Evolutionary conservation across 2,113 vertebrate species (phyloP).

Genomic region (Donacobius atricapilla): DNA sequence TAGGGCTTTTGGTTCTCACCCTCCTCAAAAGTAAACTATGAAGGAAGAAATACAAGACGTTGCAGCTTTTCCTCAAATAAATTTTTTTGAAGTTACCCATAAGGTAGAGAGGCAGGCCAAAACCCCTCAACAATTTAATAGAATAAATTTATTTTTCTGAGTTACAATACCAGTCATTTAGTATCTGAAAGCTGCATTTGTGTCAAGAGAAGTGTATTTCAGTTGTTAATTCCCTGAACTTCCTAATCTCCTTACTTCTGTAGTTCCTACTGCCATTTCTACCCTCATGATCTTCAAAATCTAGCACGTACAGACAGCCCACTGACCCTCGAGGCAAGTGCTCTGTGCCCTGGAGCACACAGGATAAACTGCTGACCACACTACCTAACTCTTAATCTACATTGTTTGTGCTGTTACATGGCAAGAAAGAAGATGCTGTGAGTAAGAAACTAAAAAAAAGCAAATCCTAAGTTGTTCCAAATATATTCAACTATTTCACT

Average conservation of each 20-base stretch:
- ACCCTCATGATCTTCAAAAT: background rate
- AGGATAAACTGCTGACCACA: background rate
- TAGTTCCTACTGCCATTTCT: background rate
- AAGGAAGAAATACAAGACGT: background rate
- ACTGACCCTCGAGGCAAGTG: background rate
- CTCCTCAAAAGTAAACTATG: background rate
- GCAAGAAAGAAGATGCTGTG: accelerated
- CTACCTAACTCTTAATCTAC: accelerated
- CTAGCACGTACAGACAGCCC: background rate
- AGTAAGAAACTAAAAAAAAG: background rate
- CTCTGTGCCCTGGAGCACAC: background rate
- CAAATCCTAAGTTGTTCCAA: background rate
- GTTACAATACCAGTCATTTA: background rate
- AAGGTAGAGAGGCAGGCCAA: background rate
- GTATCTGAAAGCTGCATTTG: background rate
- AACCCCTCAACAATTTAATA: accelerated
- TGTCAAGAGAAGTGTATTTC: background rate
- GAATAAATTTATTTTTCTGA: background rate
- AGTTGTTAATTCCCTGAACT: conserved; percentile 23
- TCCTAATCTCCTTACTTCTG: conserved; percentile 35
- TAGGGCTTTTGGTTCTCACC: background rate
- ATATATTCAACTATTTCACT: background rate
- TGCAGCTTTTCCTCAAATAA: background rate
- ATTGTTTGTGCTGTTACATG: background rate
- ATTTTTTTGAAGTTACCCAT: background rate